Base-by-base conservation (phyloP, 2,797 vertebrate genomes). In the Prunella strophiata region DNA sequence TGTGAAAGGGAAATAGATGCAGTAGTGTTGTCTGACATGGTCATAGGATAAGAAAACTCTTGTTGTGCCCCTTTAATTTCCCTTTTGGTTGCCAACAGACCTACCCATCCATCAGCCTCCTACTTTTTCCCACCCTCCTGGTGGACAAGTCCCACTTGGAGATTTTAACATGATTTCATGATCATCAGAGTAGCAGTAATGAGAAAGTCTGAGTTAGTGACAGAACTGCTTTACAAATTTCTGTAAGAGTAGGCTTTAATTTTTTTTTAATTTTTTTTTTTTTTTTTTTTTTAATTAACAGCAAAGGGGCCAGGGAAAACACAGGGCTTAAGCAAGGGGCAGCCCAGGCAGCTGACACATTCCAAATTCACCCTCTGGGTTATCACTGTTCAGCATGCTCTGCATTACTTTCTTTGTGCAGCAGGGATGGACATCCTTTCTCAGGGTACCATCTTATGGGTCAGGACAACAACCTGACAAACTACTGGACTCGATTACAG, bases 71-170 rank as follows among this genome's bases (percentile, higher is more conserved):
- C 21, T 81, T 74, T 61, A 52, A 7, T 10, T 84, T 85, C 15
- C 5, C 4, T 72, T 40, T 72, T 51, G 9, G 14, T 6, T 82
- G 7, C 22, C 27, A 40, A 15, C 5, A 62, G 25, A 62, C 47
- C 3, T 29, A 4, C 5, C 5, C 1, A 1, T 3, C 50, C 40
- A 27, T 14, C 54, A 65, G 12, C 3, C 27, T 50, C 20, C 23
- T 45, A 3, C 0, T 59, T 92, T 79, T 59, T 8, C 20, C 36
- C 43, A 27, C 42, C 13, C 1, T 54, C 13, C 11, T 40, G 34
- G 26, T 62, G 20, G 6, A 21, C 4, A 7, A 54, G 14, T 9
- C 15, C 57, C 8, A 23, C 15, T 52, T 38, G 54, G 15, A 67
- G 11, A 32, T 47, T 67, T 71, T 30, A 36, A 3, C 4, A 23